Conservation (phyloP, 2,113 vertebrate species). For the Struthidea cinerea region DNA sequence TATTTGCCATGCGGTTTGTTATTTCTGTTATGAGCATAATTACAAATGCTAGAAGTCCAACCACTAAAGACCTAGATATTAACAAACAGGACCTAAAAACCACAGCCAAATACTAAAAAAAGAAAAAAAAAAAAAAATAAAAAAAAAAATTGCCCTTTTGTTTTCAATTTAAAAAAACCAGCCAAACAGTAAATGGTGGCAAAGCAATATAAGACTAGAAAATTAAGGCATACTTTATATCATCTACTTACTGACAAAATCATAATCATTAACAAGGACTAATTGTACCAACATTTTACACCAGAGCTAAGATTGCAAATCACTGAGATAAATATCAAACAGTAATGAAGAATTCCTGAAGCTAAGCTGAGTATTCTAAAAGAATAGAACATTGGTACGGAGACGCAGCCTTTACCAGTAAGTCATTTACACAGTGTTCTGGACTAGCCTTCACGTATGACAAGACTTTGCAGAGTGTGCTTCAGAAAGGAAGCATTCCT, state of each 20-base stretch:
- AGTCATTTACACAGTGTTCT: background rate
- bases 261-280: background rate
- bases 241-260: background rate
- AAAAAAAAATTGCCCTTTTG: rapidly evolving
- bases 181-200: background rate
- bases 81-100: background rate
- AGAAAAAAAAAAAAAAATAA: background rate
- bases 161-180: background rate
- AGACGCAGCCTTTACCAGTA: background rate
- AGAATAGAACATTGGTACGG: background rate
- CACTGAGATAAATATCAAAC: background rate
- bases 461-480: background rate
- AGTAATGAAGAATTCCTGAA: background rate
- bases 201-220: background rate
- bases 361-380: background rate
- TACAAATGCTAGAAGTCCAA: background rate
- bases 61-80: background rate
- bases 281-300: background rate
- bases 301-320: background rate
- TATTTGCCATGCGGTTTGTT: background rate
- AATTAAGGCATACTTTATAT: background rate
- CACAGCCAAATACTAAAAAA: background rate
- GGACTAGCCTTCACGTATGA: background rate
- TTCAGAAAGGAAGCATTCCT: background rate
- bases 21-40: background rate